Base-by-base conservation (phyloP, 1,140 invertebrate genomes). In the Cotesia chilonis region DNA sequence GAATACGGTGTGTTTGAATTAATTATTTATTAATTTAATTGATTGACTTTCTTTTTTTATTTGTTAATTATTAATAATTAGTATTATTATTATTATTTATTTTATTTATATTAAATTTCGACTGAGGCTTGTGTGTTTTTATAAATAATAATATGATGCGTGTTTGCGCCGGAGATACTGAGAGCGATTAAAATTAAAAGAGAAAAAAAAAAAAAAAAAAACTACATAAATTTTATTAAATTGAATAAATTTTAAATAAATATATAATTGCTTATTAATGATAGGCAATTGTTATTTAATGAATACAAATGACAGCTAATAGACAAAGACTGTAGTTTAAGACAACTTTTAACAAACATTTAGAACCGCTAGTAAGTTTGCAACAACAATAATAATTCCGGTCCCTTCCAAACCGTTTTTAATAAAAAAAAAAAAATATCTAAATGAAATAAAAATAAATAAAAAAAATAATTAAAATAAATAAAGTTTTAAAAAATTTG, bases 341-440 rank as follows among this genome's bases (percentile, higher is more conserved):
- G 82, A 83, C 84, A 82, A 84, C 82, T 84, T 83, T 84, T 82
- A 85, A 83, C 80, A 84, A 83, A 84, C 79, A 83, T 80, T 81
- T 69, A 78, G 77, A 82, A 84, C 80, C 81, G 80, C 81, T 80
- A 78, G 76, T 68, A 75, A 75, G 68, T 77, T 77, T 74, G 76
- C 74, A 79, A 75, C 14, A 60, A 74, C 74, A 76, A 80, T 77
- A 76, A 78, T 77, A 74, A 76, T 74, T 78, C 54, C 77, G 80
- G 72, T 79, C 75, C 72, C 74, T 80, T 80, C 76, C 80, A 80
- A 80, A 83, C 76, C 80, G 79, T 78, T 76, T 76, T 66, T 52
- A 14, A 68, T 17, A 54, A 75, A 41, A 70, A 71, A 17, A 41
- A 70, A 71, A 14, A 14, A 70, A 71, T 52, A 52, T 41, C 9